These are phyloP conservation scores for Microctenopoma stevenorrisi DNA, from an alignment of 2,797 vertebrate genomes.

Conservation along the genomic window DNA sequence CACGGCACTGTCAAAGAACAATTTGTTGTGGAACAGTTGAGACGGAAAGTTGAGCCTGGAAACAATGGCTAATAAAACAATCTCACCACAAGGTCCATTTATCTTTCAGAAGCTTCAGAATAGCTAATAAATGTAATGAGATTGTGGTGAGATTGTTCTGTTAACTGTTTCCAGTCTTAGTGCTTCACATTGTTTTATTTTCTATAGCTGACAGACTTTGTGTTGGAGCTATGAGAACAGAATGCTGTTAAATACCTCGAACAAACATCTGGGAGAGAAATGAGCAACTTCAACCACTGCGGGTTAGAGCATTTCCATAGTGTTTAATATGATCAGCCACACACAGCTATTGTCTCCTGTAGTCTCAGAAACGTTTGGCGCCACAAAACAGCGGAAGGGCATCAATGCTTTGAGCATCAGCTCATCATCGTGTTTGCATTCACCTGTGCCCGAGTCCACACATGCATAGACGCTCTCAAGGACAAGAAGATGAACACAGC, in stretches of 20 bases:
- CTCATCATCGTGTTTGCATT: conserved; percentile 19
- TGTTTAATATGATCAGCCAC: not conserved
- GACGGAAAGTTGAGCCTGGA: too few species aligned
- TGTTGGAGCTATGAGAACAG: not conserved
- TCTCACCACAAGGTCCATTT: not conserved
- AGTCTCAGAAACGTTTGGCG: not conserved
- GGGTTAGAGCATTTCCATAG: not conserved
- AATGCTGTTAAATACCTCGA: not conserved
- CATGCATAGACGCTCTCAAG: conserved; percentile 6
- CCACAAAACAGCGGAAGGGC: not conserved
- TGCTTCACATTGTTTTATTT: not conserved
- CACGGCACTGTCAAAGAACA: too few species aligned
- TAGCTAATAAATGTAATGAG: not conserved
- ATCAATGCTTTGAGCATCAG: not conserved
- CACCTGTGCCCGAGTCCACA: conserved; percentile 32
- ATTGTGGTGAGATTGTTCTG: not conserved
- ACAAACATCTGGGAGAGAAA: not conserved
- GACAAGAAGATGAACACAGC: conserved; percentile 25
- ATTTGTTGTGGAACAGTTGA: too few species aligned
- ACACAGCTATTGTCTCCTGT: not conserved
- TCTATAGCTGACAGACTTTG: too few species aligned
- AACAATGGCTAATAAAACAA: not conserved
- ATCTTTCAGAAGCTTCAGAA: not conserved
- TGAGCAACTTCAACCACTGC: not conserved
- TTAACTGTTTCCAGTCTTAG: not conserved